Base-by-base conservation (phyloP, 2,113 vertebrate genomes). In the Oryzias woworae region DNA sequence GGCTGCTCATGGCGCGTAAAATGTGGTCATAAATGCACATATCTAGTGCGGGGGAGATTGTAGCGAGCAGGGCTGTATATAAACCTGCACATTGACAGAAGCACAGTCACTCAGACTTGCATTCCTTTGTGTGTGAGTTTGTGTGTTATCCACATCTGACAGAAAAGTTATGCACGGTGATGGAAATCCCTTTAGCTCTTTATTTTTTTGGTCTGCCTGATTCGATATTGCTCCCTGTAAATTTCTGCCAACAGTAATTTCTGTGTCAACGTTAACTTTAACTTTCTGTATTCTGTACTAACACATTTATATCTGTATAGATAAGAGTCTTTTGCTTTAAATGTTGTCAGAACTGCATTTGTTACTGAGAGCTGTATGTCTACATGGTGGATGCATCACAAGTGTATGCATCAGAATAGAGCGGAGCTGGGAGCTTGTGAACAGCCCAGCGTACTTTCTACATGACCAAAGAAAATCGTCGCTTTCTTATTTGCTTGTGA, bases 141-240 rank as follows among this genome's bases (percentile, higher is more conserved):
- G 54, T 61, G 50, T 20, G 55, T 43, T 45, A 64, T 56, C 52
- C 53, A 53, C 46, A 51, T 72, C 72, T 56, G 62, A 59, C 46
- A 59, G 28, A 17, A 71, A 68, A 58, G 61, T 1, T 58, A 42
- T 78, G 77, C 64, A 75, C 18, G 23, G 50, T 15, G 53, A 64
- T 58, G 24, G 58, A 69, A 64, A 65, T 78, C 62, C 64, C 69
- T 75, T 15, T 48, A 18, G 76, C 62, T 61, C 62, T 75, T 17
- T 51, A 18, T 45, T 54, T 42, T 62, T 48, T 46, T 28, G 16
- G 14, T 26, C 2, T 31, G 41, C 64, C 59, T 69, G 24, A 24
- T 60, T 61, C 16, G 20, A 68, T 76, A 50, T n/a, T 48, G 43
- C 18, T 64, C 60, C 18, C 14, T 53, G 47, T 49, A 60, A 67